These are phyloP conservation scores for Platyrinchus mystaceus DNA, from an alignment of 2,797 vertebrate species.

Conservation along the genomic window DNA sequence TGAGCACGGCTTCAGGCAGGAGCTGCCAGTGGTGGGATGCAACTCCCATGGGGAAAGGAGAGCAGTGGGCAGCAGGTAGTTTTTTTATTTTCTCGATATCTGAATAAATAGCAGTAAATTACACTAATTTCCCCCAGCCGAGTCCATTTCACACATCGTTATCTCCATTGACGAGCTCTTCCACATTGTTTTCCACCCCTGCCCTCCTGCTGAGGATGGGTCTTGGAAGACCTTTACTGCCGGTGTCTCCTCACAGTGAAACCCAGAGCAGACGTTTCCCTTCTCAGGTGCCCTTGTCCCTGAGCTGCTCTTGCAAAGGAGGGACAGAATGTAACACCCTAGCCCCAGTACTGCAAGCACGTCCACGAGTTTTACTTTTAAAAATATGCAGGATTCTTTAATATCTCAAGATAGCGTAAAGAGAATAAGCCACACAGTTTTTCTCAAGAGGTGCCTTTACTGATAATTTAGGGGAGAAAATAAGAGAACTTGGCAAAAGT, in stretches of 20 bases:
- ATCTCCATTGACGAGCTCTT: neutral
- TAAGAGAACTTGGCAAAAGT: neutral
- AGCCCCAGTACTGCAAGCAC: neutral
- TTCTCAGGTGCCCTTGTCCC: neutral
- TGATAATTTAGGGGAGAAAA: neutral
- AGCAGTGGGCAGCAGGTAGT: rapidly evolving
- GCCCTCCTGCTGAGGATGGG: neutral
- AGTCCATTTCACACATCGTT: neutral
- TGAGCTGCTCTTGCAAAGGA: neutral
- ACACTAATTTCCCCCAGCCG: neutral
- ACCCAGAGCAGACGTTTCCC: neutral
- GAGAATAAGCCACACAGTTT: neutral
- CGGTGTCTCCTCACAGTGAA: neutral
- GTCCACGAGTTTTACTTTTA: neutral
- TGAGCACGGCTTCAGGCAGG: too few species aligned
- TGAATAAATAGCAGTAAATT: neutral
- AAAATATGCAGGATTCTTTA: neutral
- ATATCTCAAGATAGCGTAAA: neutral
- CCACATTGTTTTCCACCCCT: neutral
- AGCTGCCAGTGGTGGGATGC: rapidly evolving
- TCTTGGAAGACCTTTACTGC: neutral
- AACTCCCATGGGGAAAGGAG: rapidly evolving
- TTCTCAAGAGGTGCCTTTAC: neutral
- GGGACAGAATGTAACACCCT: neutral
- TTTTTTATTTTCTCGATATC: neutral